Evolutionary conservation across 2,888 invertebrate species (phyloP), one percentile per base, ranked within the genome.

Genomic region (Drosophila mulleri): DNA sequence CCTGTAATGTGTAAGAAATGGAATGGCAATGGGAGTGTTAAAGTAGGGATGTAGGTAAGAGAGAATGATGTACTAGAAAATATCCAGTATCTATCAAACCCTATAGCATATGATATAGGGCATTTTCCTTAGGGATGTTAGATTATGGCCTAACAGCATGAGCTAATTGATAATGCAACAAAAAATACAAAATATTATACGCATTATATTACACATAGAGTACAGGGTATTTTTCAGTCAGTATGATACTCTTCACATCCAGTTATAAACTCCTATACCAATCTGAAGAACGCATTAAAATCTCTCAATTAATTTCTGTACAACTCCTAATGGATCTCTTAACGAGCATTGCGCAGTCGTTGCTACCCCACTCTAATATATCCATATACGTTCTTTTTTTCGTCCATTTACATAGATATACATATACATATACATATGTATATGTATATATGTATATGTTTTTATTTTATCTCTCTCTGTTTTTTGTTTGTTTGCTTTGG

Each of bases 401-500:
- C 6, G 26, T 26, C 6, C 11, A 48, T 48, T 18, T 48, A 48
- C 29, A 26, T 26, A 26, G 26, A 26, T 26, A 18, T 18, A 48
- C 11, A 29, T 11, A n/a, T 16, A 4, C 48, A n/a, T 52, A 16
- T 26, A 20, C 5, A 7, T 29, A 29, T 14, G 9, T 32, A 32
- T 7, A 29, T 29, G 29, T 29, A 29, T 29, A 8, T 29, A 29
- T 29, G 1, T 26, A n/a, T 26, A 3, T 26, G 2, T 39, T 39
- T 39, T 20, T 65, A n/a, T 56, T 62, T 42, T 48, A 44, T 67
- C 58, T 26, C 16, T 56, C 50, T 12, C 54, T 57, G 57, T 42
- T 69, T 58, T 60, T 57, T 50, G 45, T 41, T 35, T 63, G 65
- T 66, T 72, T 67, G 67, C 68, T 64, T 75, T 79, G 72, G 78